Conservation (phyloP, 2,113 vertebrate species). For the Dipodomys spectabilis region DNA sequence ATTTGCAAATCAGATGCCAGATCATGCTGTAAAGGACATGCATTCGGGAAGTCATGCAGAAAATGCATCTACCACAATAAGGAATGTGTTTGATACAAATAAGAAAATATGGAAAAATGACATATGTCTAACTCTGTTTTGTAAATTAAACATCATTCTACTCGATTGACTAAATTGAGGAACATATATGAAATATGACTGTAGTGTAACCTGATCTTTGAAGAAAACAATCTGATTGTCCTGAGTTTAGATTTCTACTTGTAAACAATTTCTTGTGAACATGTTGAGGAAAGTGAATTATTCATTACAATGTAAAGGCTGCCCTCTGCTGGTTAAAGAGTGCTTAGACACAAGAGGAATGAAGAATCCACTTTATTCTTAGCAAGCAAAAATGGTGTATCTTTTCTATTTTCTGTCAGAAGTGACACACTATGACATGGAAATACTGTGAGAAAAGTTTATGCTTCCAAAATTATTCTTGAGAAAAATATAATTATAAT, state of each 20-base stretch:
- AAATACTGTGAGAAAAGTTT: not conserved
- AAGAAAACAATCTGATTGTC: not conserved
- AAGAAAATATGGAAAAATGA: not conserved
- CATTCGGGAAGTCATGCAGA: not conserved
- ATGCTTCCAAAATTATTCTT: not conserved
- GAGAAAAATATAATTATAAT: not conserved
- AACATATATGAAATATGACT: not conserved
- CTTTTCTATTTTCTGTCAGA: not conserved
- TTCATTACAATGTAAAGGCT: constrained; percentile 78
- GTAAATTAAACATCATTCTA: not conserved
- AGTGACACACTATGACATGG: not conserved
- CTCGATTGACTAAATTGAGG: not conserved
- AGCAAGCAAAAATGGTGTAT: not conserved
- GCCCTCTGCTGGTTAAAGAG: constrained; percentile 86
- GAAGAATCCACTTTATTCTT: not conserved
- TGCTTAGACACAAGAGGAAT: not conserved
- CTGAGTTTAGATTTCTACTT: not conserved
- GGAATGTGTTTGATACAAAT: not conserved
- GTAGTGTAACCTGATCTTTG: not conserved
- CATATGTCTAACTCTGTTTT: not conserved
- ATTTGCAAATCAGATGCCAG: not conserved
- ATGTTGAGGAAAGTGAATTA: not conserved
- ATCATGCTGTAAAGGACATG: not conserved
- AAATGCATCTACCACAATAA: not conserved
- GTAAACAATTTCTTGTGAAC: constrained; percentile 26